Evolutionary conservation across 2,888 invertebrate genomes (phyloP).

Genomic region (Tachystola acroxantha): DNA sequence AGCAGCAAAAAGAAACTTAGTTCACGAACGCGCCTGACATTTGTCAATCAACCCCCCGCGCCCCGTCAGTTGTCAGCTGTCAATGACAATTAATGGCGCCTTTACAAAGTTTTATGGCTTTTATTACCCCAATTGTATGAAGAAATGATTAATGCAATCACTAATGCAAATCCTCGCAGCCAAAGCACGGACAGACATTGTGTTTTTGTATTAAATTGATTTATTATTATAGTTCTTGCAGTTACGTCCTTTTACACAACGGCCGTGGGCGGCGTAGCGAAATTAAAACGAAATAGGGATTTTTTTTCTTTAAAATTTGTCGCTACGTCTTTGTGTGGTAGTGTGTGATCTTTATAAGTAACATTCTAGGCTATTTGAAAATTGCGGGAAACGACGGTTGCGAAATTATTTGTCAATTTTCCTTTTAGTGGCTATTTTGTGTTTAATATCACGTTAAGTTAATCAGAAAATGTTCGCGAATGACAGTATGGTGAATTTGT

Average conservation of each 20-base stretch:
- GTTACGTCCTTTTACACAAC: slow-evolving; percentile 38
- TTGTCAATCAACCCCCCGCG: slow-evolving; percentile 71
- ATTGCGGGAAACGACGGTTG: too few species aligned
- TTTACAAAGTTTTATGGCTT: slow-evolving; percentile 72
- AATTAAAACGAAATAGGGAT: slow-evolving; percentile 22
- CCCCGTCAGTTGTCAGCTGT: slow-evolving; percentile 15
- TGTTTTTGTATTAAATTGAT: slow-evolving; percentile 59
- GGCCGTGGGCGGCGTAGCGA: slow-evolving; percentile 43
- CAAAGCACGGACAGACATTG: slow-evolving; percentile 48
- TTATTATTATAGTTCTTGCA: slow-evolving; percentile 52
- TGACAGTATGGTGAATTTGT: too few species aligned
- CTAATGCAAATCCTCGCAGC: slow-evolving; percentile 72
- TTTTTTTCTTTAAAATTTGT: neutral
- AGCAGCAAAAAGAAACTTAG: slow-evolving; percentile 29
- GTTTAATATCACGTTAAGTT: too few species aligned
- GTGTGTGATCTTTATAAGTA: neutral
- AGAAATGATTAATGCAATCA: slow-evolving; percentile 74
- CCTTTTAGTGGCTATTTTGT: too few species aligned
- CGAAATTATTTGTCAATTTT: too few species aligned
- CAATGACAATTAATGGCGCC: slow-evolving; percentile 74
- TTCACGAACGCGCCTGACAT: slow-evolving; percentile 54
- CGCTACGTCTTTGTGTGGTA: neutral
- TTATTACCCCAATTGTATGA: slow-evolving; percentile 65
- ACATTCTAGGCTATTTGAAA: too few species aligned
- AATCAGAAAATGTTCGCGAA: too few species aligned